Conservation (phyloP, 1,140 invertebrate genomes). For the Hermetia illucens region DNA sequence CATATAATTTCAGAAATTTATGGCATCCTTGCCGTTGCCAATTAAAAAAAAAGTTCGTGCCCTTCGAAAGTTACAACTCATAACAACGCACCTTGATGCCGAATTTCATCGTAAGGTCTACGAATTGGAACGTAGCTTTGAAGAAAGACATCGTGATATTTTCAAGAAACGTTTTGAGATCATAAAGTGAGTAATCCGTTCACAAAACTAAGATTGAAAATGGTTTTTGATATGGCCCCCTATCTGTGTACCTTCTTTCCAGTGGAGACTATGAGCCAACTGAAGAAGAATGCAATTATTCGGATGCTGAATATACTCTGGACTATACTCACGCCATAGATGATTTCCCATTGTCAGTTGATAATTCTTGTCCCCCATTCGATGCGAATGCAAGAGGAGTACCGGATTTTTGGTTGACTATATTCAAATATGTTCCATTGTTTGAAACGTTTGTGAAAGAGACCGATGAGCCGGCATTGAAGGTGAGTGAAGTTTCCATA, state of each 20-base stretch:
- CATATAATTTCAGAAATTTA: too few species aligned
- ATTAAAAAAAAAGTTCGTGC: conserved; percentile 68
- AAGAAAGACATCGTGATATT: conserved; percentile 30
- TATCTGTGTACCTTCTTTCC: not conserved
- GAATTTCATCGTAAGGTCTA: conserved; percentile 83
- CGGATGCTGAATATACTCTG: conserved; percentile 46
- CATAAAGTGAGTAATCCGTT: conserved; percentile 15
- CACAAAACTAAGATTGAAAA: not conserved
- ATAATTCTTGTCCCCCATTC: conserved; percentile 12
- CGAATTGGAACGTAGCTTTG: conserved; percentile 68
- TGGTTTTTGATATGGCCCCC: not conserved
- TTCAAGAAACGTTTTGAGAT: conserved; percentile 24
- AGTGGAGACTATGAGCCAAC: conserved; percentile 58
- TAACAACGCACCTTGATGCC: conserved; percentile 65
- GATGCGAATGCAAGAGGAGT: conserved; percentile 40
- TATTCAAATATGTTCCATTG: conserved; percentile 69
- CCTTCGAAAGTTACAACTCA: conserved; percentile 73
- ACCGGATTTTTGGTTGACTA: conserved; percentile 83
- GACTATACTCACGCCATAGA: not conserved
- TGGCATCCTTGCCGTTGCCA: conserved; percentile 37
- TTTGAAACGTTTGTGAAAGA: conserved; percentile 68
- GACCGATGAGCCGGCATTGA: conserved; percentile 64
- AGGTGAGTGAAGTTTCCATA: not conserved
- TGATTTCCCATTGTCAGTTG: not conserved
- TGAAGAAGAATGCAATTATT: conserved; percentile 60